These are phyloP conservation scores for Sinocyclocheilus anshuiensis DNA, from an alignment of 2,113 vertebrate genomes.

Conservation along the genomic window DNA sequence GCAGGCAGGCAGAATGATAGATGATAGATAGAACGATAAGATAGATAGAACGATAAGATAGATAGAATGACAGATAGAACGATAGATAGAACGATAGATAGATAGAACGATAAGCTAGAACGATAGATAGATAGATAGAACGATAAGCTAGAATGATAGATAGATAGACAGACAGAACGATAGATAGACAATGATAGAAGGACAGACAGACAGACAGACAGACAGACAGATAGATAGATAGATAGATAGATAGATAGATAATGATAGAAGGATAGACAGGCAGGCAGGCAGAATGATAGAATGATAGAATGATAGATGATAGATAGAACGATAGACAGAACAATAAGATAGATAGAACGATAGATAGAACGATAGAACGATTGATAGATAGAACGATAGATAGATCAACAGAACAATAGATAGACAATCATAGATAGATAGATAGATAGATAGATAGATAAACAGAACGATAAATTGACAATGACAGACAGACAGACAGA, in stretches of 20 bases:
- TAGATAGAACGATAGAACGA: background rate
- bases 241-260: background rate
- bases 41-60: background rate
- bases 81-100: background rate
- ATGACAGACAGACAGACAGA: background rate
- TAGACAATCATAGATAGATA: background rate
- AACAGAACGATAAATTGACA: background rate
- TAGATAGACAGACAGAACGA: background rate
- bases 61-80: background rate
- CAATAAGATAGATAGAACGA: background rate
- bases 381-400: background rate
- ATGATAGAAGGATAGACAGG: background rate
- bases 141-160: background rate
- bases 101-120: background rate
- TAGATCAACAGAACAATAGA: background rate
- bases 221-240: background rate
- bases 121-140: background rate
- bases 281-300: background rate
- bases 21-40: background rate
- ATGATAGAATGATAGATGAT: background rate
- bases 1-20: background rate
- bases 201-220: background rate
- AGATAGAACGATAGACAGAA: background rate
- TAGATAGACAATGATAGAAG: background rate
- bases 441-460: background rate